Conservation (phyloP, 2,797 vertebrate genomes). For the Sarcophilus harrisii region DNA sequence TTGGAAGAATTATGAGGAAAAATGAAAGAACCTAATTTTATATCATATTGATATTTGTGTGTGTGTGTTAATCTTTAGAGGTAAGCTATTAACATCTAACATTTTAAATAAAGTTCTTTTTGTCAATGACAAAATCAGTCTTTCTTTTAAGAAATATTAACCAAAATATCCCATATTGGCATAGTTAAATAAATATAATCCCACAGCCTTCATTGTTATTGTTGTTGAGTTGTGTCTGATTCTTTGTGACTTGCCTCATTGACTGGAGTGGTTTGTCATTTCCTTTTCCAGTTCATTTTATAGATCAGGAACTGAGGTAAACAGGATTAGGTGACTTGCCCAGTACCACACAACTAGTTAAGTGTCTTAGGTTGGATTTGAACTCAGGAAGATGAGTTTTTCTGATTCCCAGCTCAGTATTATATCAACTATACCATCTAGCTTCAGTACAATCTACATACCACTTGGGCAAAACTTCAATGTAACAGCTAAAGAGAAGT, state of each 20-base stretch:
- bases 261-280: background rate
- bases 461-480: conserved; percentile 13
- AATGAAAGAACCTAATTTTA: conserved; percentile 45
- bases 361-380: background rate
- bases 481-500: conserved; percentile 36
- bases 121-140: conserved; percentile 43
- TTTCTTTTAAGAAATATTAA: conserved; percentile 32
- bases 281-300: background rate
- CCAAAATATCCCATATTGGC: conserved; percentile 25
- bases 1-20: conserved; percentile 54
- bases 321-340: background rate
- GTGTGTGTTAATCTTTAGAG: conserved; percentile 27
- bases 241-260: background rate
- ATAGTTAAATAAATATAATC: conserved; percentile 30
- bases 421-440: background rate
- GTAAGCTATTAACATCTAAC: conserved; percentile 2
- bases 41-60: background rate
- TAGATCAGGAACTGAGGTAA: background rate
- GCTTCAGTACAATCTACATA: background rate
- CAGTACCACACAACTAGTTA: background rate
- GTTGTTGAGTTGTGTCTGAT: background rate
- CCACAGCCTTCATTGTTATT: background rate
- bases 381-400: background rate
- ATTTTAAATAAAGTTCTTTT: conserved; percentile 58
- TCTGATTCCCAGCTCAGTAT: background rate